Evolutionary conservation across 2,113 vertebrate species (phyloP).

Genomic region (Prionailurus viverrinus): DNA sequence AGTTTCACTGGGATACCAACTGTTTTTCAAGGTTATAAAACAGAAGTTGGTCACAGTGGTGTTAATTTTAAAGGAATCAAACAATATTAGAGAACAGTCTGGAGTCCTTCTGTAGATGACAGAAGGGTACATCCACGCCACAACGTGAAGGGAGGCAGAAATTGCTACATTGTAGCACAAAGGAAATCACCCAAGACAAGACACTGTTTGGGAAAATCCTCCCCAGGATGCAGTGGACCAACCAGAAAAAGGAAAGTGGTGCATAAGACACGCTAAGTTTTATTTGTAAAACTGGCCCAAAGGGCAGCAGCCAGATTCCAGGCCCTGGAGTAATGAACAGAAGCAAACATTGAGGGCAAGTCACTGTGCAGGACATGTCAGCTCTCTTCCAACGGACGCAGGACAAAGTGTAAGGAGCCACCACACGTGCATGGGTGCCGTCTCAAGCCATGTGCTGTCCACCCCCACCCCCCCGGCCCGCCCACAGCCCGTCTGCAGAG

Average conservation of each 20-base stretch:
- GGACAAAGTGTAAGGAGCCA: too few species aligned
- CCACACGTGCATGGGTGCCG: too few species aligned
- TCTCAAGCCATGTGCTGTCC: too few species aligned
- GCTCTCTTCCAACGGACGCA: background rate
- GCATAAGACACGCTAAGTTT: background rate
- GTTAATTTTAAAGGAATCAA: conserved; percentile 26
- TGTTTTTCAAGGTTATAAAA: background rate
- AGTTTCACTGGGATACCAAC: background rate
- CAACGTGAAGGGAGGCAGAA: background rate
- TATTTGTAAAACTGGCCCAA: background rate
- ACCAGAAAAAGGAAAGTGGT: background rate
- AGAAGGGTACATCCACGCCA: background rate
- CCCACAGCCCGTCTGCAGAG: background rate
- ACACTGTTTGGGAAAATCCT: background rate
- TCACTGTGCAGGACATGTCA: background rate
- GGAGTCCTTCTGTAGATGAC: background rate
- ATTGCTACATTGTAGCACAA: background rate
- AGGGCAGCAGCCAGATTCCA: background rate
- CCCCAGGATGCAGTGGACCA: background rate
- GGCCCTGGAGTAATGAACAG: background rate
- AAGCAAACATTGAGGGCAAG: background rate
- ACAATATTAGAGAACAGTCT: background rate
- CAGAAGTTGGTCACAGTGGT: background rate
- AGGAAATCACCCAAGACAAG: background rate
- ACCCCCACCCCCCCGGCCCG: background rate